A percentile compares a stretch with the other conserved stretches of the same genome.
Evolutionary conservation across 2,888 invertebrate species (phyloP).

Genomic region (Mythimna lalbum): DNA sequence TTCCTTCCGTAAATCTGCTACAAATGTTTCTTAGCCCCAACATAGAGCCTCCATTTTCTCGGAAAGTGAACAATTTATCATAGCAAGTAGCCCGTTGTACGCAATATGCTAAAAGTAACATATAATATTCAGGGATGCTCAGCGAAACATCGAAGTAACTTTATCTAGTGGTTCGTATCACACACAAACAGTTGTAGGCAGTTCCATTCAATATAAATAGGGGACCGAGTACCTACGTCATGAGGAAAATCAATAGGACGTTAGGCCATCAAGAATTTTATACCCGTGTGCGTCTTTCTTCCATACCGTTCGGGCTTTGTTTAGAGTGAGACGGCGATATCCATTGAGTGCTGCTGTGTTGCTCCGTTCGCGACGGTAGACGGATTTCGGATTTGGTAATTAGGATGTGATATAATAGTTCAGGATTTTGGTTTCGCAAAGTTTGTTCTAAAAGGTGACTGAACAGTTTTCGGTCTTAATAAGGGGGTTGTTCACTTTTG

Average conservation of each 20-base stretch:
- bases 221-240: conserved; percentile 56
- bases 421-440: conserved; percentile 5
- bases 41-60: conserved; percentile 33
- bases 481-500: not conserved
- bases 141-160: conserved; percentile 17
- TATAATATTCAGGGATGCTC: conserved; percentile 50
- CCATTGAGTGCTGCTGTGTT: conserved; percentile 43
- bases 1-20: conserved; percentile 14
- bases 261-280: conserved; percentile 63
- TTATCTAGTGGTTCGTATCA: conserved; percentile 25
- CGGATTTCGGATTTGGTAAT: conserved; percentile 45
- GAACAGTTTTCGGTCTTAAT: not conserved
- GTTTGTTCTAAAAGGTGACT: conserved; percentile 15
- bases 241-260: conserved; percentile 63
- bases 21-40: conserved; percentile 14
- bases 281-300: conserved; percentile 55
- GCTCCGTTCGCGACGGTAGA: conserved; percentile 27
- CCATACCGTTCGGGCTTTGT: conserved; percentile 65
- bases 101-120: conserved; percentile 64
- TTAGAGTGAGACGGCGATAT: conserved; percentile 68
- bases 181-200: conserved; percentile 46
- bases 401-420: conserved; percentile 37
- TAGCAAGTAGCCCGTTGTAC: conserved; percentile 22
- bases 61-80: conserved; percentile 32
- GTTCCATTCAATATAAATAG: conserved; percentile 64